phyloP scores from a whole-genome alignment of 2,797 vertebrate genomes.

The Falco columbarius region DNA sequence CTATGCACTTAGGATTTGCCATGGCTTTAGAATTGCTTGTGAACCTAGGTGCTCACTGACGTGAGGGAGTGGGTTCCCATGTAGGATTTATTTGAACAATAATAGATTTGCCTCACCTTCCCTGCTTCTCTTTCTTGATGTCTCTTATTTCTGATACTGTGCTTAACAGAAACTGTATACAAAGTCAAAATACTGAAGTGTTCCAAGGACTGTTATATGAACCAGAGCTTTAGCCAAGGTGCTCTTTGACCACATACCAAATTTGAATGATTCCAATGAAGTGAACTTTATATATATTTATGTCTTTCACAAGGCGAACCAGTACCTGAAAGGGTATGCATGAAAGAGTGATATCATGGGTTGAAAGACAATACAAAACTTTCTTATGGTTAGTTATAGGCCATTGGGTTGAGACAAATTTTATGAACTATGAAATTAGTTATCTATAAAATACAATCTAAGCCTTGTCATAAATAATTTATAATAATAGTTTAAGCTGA shows the following conservation, averaged over 20 bases:
- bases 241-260: background rate
- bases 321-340: background rate
- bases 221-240: background rate
- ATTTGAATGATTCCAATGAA: background rate
- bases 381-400: background rate
- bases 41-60: background rate
- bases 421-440: slow-evolving; percentile 36
- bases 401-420: background rate
- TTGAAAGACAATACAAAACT: background rate
- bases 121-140: background rate
- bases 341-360: background rate
- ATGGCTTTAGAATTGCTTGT: background rate
- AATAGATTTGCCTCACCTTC: background rate
- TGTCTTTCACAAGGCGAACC: background rate
- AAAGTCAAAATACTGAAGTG: background rate
- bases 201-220: background rate
- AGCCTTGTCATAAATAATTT: background rate
- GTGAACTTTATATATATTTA: background rate
- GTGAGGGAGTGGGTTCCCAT: accelerated
- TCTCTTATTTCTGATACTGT: background rate
- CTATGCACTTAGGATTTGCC: background rate
- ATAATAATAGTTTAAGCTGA: background rate
- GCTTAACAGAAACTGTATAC: background rate
- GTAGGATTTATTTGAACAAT: background rate
- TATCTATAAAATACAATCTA: background rate